A percentile compares a stretch with the other conserved stretches of the same genome.
Evolutionary conservation across 2,113 vertebrate species (phyloP).

Genomic region (Sebastes schlegelii): DNA sequence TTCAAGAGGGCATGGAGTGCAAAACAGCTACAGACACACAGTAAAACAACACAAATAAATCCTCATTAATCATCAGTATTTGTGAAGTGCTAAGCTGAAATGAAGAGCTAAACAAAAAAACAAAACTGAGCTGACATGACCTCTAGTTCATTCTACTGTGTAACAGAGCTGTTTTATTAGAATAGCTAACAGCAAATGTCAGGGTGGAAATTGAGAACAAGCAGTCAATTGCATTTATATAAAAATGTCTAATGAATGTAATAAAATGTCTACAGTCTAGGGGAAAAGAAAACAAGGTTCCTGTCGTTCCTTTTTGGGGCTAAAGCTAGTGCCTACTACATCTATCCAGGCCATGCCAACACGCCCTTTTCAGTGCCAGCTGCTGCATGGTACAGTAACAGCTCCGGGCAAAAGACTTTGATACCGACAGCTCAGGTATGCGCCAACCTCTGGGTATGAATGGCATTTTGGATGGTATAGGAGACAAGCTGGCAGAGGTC

Average conservation of each 20-base stretch:
- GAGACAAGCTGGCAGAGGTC: conserved; percentile 38
- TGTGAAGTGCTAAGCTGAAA: not conserved
- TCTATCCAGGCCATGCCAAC: conserved; percentile 9
- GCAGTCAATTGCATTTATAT: conserved; percentile 13
- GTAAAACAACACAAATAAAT: not conserved
- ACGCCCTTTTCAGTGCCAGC: conserved; percentile 18
- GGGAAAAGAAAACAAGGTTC: conserved; percentile 21
- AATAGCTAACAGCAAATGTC: conserved; percentile 20
- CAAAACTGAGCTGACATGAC: not conserved
- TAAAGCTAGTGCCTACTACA: conserved; percentile 13
- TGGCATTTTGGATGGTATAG: conserved; percentile 36
- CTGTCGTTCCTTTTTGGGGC: conserved; percentile 13
- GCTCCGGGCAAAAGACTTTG: conserved; percentile 24
- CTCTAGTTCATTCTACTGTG: conserved; percentile 1
- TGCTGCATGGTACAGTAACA: conserved; percentile 19
- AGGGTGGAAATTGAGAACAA: conserved; percentile 7
- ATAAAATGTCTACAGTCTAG: conserved; percentile 19
- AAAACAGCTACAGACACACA: conserved; percentile 6
- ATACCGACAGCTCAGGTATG: conserved; percentile 40
- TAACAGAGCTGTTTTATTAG: conserved; percentile 17
- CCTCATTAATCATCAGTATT: conserved; percentile 3
- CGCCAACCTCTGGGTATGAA: conserved; percentile 48
- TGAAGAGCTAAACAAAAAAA: not conserved
- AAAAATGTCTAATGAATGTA: conserved; percentile 32
- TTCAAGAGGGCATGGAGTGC: not conserved